Evolutionary conservation across 1,140 invertebrate species (phyloP), one percentile per base, ranked within the genome.

Genomic region (Ceratosolen fusciceps): DNA sequence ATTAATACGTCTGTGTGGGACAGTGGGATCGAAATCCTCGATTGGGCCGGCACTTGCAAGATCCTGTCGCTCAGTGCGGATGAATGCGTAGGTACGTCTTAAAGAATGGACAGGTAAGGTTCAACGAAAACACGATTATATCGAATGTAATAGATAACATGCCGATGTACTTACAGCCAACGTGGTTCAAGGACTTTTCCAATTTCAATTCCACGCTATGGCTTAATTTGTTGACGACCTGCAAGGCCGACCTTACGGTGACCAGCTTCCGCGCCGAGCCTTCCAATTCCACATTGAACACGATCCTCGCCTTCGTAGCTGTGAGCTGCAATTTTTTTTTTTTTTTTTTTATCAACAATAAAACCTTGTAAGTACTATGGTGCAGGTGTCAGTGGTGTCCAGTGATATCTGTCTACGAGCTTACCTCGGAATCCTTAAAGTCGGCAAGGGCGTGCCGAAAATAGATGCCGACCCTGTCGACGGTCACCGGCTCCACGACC

Each of bases 381-480:
- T 43, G 5, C 5, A 7, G 5, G 39, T 43, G 12, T 5, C 39
- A 43, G 39, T 12, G 12, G 5, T 43, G 12, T 43, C 39, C 39
- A 43, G 5, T 43, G 5, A 43, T 43, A 43, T 43, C 12, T 43
- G 5, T 43, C 12, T 43, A 12, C 39, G 5, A 43, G 5, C 39
- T 62, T 74, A 88, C 88, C 65, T 90, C 85, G 62, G 86, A 82
- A 43, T 76, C 81, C 70, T 79, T 82, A 39, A 86, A 72, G 56
- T 93, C 91, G 10, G 92, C 91, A 26, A 92, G 91, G 1, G 96
- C 93, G 82, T 96, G 92, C 74, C 98, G 90, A 87, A 99, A 99
- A 89, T 96, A 99, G 24, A 96, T 93, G 1, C 98, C 98, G 21
- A 99, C 97, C 90, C 96, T 95, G 90, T 99, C 98, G 1, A 99